Evolutionary conservation across 2,797 vertebrate species (phyloP).

Genomic region (Sebastes iracundus): DNA sequence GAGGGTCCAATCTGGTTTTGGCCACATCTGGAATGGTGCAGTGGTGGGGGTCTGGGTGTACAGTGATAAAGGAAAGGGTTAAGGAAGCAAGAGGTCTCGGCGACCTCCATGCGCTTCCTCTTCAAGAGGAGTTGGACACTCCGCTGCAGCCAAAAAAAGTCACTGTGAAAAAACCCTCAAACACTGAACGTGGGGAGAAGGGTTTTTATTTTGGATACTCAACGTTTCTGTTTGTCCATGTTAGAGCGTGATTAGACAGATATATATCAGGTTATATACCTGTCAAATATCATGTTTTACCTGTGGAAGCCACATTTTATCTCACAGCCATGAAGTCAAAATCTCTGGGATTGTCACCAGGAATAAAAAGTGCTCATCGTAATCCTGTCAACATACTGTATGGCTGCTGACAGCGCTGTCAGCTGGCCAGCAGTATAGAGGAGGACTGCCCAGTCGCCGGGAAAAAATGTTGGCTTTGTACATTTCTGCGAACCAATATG

Average conservation of each 20-base stretch:
- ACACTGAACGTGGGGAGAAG: background rate
- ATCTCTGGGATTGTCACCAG: background rate
- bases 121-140: conserved; percentile 64
- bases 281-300: background rate
- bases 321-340: background rate
- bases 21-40: conserved; percentile 46
- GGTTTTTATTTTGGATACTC: conserved; percentile 7
- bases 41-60: conserved; percentile 36
- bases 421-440: background rate
- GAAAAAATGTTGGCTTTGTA: background rate
- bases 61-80: conserved; percentile 63
- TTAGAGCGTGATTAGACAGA: background rate
- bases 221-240: background rate
- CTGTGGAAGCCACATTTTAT: background rate
- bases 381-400: background rate
- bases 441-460: background rate
- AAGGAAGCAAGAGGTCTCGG: conserved; percentile 83
- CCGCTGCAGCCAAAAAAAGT: conserved; percentile 30
- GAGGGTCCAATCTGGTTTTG: conserved; percentile 76
- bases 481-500: background rate
- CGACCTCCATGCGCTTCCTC: conserved; percentile 76
- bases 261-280: background rate
- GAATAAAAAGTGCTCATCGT: background rate
- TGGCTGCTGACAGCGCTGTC: background rate
- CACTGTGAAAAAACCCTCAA: conserved; percentile 12